Conservation (phyloP, 2,113 vertebrate genomes). For the Podocnemis expansa region DNA sequence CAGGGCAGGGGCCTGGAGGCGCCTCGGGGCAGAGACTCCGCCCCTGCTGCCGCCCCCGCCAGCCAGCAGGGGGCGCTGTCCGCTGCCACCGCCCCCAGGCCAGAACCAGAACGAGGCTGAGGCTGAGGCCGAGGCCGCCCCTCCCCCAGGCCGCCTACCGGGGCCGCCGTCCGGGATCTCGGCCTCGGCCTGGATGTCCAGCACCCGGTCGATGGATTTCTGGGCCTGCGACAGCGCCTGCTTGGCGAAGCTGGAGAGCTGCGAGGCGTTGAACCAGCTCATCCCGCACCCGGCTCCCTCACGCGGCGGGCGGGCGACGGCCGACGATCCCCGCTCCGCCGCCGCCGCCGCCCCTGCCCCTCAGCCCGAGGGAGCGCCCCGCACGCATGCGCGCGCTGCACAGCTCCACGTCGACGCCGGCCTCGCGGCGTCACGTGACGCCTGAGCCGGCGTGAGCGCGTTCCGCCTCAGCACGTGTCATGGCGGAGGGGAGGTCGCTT, state of each 20-base stretch:
- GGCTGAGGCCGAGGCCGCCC: too few relatives aligned
- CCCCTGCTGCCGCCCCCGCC: too few relatives aligned
- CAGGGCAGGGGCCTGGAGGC: too few relatives aligned
- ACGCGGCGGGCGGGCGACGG: neutral
- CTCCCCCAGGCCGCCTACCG: too few relatives aligned
- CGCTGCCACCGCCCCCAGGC: too few relatives aligned
- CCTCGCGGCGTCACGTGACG: too few relatives aligned
- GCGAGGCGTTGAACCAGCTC: slow-evolving; percentile 99
- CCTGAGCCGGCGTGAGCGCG: too few relatives aligned
- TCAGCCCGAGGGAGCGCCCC: too few relatives aligned
- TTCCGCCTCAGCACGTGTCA: neutral
- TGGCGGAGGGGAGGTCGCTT: too few relatives aligned
- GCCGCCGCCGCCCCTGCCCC: neutral
- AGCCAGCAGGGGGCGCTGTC: neutral
- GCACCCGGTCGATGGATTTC: slow-evolving; percentile 96
- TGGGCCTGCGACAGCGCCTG: slow-evolving; percentile 97
- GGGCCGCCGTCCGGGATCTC: slow-evolving; percentile 79
- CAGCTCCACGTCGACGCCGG: slow-evolving; percentile 72
- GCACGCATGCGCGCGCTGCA: slow-evolving; percentile 39
- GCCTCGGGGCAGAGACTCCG: too few relatives aligned
- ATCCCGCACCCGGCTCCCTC: slow-evolving; percentile 68
- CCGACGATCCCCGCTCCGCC: neutral
- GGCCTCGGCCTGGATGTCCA: slow-evolving; percentile 93
- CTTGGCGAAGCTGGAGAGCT: slow-evolving; percentile 96
- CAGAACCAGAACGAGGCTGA: too few relatives aligned